Conservation (phyloP, 2,797 vertebrate genomes). For the Helicolenus hilgendorfi region DNA sequence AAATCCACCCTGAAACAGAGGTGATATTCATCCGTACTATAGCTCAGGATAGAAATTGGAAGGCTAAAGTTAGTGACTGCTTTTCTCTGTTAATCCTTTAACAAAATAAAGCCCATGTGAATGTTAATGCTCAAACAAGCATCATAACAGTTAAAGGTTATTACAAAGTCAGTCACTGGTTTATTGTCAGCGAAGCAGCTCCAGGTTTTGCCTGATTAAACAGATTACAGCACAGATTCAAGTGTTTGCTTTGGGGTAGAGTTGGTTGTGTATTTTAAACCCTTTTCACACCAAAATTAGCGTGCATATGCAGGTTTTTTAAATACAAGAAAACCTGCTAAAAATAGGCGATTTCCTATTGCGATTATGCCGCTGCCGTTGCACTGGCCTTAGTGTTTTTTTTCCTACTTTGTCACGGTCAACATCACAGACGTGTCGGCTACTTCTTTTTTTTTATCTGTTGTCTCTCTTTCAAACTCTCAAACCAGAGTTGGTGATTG, state of each 20-base stretch:
- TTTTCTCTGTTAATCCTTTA: constrained; percentile 16
- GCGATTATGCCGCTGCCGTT: no score
- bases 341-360: no score
- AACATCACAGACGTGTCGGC: no score
- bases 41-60: not conserved
- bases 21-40: not conserved
- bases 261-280: not conserved
- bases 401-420: no score
- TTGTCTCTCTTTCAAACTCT: no score
- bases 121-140: constrained; percentile 25
- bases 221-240: constrained; percentile 20
- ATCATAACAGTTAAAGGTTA: constrained; percentile 31
- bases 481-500: no score
- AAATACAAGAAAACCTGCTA: no score
- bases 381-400: no score
- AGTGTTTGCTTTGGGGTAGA: not conserved
- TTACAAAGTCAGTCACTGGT: constrained; percentile 41
- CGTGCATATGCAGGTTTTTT: no score
- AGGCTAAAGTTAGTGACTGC: not conserved
- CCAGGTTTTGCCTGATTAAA: constrained; percentile 50
- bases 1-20: constrained; percentile 17
- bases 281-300: no score
- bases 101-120: constrained; percentile 27
- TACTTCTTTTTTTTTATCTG: no score
- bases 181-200: constrained; percentile 37